Evolutionary conservation across 2,797 vertebrate genomes (phyloP).

Genomic region (Neoniphon sammara): DNA sequence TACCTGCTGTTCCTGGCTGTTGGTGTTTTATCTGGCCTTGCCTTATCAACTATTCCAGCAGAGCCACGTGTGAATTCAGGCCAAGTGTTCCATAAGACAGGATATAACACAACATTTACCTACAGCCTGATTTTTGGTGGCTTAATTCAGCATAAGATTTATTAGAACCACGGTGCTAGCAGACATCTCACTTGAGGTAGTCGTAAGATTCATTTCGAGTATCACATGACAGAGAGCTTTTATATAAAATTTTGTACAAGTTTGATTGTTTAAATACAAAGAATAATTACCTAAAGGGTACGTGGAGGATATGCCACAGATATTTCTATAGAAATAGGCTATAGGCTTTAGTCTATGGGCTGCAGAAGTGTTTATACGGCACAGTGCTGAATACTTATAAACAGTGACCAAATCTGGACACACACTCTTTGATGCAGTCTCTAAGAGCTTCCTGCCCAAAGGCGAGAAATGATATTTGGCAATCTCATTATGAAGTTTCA

Average conservation of each 20-base stretch:
- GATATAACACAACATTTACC: conserved; percentile 29
- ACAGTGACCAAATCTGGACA: too few species aligned
- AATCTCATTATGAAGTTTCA: too few species aligned
- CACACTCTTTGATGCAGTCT: too few species aligned
- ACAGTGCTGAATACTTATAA: too few species aligned
- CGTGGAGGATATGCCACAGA: conserved; percentile 1
- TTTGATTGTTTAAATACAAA: conserved; percentile 30
- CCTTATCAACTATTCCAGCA: conserved; percentile 20
- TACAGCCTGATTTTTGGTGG: conserved; percentile 49
- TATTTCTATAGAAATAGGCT: not conserved
- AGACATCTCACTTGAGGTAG: conserved; percentile 28
- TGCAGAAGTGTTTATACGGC: too few species aligned
- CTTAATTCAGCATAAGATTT: conserved; percentile 54
- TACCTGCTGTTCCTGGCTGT: not conserved
- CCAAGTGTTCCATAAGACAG: conserved; percentile 2
- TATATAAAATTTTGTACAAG: conserved; percentile 51
- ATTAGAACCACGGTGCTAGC: conserved; percentile 38
- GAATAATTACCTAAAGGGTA: conserved; percentile 23
- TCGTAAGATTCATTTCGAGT: conserved; percentile 57
- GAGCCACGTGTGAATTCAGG: conserved; percentile 10
- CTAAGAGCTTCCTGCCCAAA: too few species aligned
- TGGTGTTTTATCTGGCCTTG: not conserved
- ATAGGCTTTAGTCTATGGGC: not conserved
- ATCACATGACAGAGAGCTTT: conserved; percentile 47
- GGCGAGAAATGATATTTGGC: too few species aligned